Evolutionary conservation across 1,140 invertebrate genomes (phyloP).

Genomic region (Ceratosolen solmsi): DNA sequence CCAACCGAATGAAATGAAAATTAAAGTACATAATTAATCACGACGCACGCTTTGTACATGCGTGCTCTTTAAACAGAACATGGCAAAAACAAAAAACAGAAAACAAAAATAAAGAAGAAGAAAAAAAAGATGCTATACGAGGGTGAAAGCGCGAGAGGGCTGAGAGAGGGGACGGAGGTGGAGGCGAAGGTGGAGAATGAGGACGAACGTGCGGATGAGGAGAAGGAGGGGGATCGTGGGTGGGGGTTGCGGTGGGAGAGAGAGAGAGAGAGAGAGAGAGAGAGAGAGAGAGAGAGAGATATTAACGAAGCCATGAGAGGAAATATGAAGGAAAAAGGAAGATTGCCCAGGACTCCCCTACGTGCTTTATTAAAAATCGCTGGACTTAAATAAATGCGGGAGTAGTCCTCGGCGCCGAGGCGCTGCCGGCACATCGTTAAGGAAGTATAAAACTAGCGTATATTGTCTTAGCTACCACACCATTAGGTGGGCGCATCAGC

Average conservation of each 20-base stretch:
- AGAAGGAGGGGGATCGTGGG: no score
- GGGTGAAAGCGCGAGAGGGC: background rate
- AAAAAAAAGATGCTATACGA: background rate
- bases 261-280: background rate
- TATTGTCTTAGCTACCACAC: conserved; percentile 22
- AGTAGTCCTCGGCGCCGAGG: no score
- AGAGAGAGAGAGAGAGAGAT: background rate
- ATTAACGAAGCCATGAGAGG: background rate
- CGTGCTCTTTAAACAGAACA: background rate
- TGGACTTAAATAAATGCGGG: background rate
- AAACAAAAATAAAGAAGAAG: background rate
- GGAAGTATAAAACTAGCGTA: conserved; percentile 9
- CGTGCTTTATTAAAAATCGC: conserved; percentile 25
- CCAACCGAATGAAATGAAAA: conserved; percentile 31
- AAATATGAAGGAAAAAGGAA: background rate
- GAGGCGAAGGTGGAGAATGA: background rate
- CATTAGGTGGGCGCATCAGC: background rate
- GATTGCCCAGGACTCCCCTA: background rate
- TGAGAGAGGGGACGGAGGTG: background rate
- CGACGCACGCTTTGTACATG: conserved; percentile 1
- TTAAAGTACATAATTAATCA: conserved; percentile 34
- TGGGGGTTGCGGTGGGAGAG: background rate
- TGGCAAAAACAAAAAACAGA: background rate
- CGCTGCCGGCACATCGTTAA: background rate
- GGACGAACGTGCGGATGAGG: background rate